Evolutionary conservation across 1,140 invertebrate species (phyloP).

Genomic region (Pseudachorutes palmiensis): DNA sequence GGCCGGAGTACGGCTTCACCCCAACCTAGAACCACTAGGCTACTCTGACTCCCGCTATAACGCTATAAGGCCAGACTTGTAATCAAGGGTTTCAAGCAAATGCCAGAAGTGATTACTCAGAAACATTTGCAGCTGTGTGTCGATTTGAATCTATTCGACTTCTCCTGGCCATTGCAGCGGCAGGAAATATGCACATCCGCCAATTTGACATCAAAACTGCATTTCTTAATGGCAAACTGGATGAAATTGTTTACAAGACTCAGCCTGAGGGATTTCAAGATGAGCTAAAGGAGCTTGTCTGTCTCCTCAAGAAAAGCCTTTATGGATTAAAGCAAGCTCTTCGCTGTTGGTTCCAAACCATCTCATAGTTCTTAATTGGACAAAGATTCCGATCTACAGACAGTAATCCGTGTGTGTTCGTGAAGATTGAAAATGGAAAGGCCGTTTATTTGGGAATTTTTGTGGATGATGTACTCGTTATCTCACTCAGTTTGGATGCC

Average conservation of each 20-base stretch:
- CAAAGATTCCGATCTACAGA: neutral
- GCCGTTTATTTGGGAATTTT: neutral
- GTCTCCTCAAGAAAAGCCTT: conserved; percentile 34
- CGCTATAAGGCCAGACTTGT: too few relatives aligned
- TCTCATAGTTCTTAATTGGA: neutral
- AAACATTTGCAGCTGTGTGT: conserved; percentile 42
- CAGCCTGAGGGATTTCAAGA: conserved; percentile 39
- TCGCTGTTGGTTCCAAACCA: conserved; percentile 42
- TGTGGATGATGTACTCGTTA: neutral
- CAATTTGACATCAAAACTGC: conserved; percentile 45
- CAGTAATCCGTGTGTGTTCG: conserved; percentile 1
- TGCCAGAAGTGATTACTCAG: conserved; percentile 42
- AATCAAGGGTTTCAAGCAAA: too few relatives aligned
- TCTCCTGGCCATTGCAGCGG: conserved; percentile 39
- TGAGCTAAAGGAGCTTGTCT: conserved; percentile 12
- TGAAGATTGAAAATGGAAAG: neutral
- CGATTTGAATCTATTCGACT: conserved; percentile 39
- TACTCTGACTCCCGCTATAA: too few relatives aligned
- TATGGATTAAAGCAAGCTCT: conserved; percentile 46
- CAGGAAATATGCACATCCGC: conserved; percentile 37
- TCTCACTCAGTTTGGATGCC: neutral
- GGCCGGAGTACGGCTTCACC: too few relatives aligned
- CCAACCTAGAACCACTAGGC: too few relatives aligned
- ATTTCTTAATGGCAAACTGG: conserved; percentile 42
- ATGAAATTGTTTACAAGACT: conserved; percentile 43